These are phyloP conservation scores for Kryptolebias ocellatus DNA, from an alignment of 2,797 vertebrate species.

Conservation along the genomic window DNA sequence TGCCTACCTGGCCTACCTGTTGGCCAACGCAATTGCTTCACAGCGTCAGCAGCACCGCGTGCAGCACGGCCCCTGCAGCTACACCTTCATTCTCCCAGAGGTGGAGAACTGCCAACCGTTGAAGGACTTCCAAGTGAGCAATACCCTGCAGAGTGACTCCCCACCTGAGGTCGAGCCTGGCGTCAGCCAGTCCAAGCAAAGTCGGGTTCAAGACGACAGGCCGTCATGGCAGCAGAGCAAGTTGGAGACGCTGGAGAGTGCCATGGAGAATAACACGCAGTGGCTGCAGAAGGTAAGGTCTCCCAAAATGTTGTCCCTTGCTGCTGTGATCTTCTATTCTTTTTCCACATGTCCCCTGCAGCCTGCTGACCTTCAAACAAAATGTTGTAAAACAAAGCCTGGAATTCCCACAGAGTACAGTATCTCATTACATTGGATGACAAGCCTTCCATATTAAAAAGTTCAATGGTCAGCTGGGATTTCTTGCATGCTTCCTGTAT, in stretches of 20 bases:
- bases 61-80: conserved; percentile 85
- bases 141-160: conserved; percentile 84
- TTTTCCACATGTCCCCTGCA: conserved; percentile 2
- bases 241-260: conserved; percentile 81
- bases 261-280: conserved; percentile 87
- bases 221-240: conserved; percentile 80
- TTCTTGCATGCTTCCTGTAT: conserved; percentile 58
- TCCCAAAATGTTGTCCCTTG: neutral
- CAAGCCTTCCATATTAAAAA: conserved; percentile 54
- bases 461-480: conserved; percentile 48
- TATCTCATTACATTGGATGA: conserved; percentile 40
- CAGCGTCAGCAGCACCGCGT: conserved; percentile 81
- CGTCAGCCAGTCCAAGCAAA: conserved; percentile 37
- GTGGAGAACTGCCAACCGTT: conserved; percentile 77
- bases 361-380: conserved; percentile 12
- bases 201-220: conserved; percentile 55
- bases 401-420: neutral
- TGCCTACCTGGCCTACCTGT: conserved; percentile 70
- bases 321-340: neutral
- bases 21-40: conserved; percentile 46
- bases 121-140: conserved; percentile 78
- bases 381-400: conserved; percentile 3
- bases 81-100: conserved; percentile 87
- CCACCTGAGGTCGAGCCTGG: conserved; percentile 55
- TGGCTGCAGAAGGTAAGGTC: conserved; percentile 86